phyloP scores from a whole-genome alignment of 1,140 invertebrate genomes.

The Stegodyphus dumicola region DNA sequence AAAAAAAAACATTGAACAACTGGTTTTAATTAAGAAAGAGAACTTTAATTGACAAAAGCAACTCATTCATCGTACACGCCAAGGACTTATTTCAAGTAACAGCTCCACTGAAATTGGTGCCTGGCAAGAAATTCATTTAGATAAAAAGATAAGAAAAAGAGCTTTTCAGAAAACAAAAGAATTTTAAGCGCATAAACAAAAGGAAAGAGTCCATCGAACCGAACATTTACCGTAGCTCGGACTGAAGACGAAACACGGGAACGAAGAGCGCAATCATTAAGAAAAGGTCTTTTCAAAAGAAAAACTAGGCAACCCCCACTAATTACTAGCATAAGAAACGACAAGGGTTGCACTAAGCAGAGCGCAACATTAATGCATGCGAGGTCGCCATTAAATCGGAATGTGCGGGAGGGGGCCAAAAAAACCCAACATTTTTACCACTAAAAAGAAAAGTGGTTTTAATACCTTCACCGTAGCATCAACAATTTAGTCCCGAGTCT shows the following conservation, averaged over 20 bases:
- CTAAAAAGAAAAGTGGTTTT: neutral
- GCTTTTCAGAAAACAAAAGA: slow-evolving; percentile 9
- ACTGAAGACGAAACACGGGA: slow-evolving; percentile 18
- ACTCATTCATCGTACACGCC: slow-evolving; percentile 3
- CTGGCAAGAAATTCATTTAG: slow-evolving; percentile 41
- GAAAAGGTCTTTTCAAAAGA: slow-evolving; percentile 21
- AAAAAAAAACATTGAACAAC: neutral
- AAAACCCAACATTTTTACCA: neutral
- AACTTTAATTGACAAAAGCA: slow-evolving; percentile 37
- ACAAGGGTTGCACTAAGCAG: slow-evolving; percentile 20
- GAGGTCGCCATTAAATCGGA: slow-evolving; percentile 23
- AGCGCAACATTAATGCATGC: slow-evolving; percentile 28
- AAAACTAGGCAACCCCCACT: slow-evolving; percentile 11
- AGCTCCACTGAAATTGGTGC: neutral
- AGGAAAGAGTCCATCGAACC: neutral
- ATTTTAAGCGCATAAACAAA: slow-evolving; percentile 15
- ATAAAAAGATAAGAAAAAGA: slow-evolving; percentile 33
- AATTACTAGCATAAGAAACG: slow-evolving; percentile 36
- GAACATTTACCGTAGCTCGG: neutral
- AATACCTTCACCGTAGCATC: slow-evolving; percentile 26
- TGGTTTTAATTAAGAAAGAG: slow-evolving; percentile 47
- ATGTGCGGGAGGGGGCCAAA: too few relatives aligned
- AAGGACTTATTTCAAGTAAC: slow-evolving; percentile 21
- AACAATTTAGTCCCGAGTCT: slow-evolving; percentile 28
- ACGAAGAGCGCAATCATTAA: slow-evolving; percentile 25